Base-by-base conservation (phyloP, 2,888 invertebrate genomes). In the Tachina fera region DNA sequence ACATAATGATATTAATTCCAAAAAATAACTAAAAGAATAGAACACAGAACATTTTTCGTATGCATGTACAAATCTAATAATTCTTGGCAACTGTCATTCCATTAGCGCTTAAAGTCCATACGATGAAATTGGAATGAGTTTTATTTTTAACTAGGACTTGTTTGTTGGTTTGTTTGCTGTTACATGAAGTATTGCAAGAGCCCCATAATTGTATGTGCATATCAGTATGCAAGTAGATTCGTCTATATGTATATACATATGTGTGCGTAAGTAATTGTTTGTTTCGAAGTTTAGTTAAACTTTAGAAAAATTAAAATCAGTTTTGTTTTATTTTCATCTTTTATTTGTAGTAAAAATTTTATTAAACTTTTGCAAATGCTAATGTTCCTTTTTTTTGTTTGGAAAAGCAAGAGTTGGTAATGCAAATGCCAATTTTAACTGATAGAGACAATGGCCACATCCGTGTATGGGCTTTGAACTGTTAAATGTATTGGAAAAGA, bases 31-130 rank as follows among this genome's bases (percentile, higher is more conserved):
- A 63, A 71, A 61, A 70, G 31, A 76, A 74, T 67, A 56, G 39
- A 43, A 70, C 9, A 67, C 16, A 65, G 67, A 53, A 41, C 43
- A 61, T 16, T 47, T 80, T 85, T 74, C 78, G 76, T 71, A 78
- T 88, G 86, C 89, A 89, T 89, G 89, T 88, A 87, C 88, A 85
- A 81, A 87, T 88, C 88, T 89, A 88, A 89, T 89, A 89, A 89
- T 88, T 89, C 89, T 88, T 87, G 56, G 74, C 83, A 87, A 87
- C 88, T 88, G 88, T 88, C 88, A 88, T 84, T 88, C 86, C 87
- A 88, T 88, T 88, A 88, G 87, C 85, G 85, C 14, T 67, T 9
- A 71, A 74, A 87, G 82, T 60, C 51, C 78, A 53, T 79, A 71
- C 84, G 85, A 81, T 76, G 83, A 84, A 87, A 83, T 87, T 81